A percentile compares a stretch with the other conserved stretches of the same genome.
phyloP scores from a whole-genome alignment of 37 sponge, comb jelly and placozoan genomes.

The Corticium candelabrum region DNA sequence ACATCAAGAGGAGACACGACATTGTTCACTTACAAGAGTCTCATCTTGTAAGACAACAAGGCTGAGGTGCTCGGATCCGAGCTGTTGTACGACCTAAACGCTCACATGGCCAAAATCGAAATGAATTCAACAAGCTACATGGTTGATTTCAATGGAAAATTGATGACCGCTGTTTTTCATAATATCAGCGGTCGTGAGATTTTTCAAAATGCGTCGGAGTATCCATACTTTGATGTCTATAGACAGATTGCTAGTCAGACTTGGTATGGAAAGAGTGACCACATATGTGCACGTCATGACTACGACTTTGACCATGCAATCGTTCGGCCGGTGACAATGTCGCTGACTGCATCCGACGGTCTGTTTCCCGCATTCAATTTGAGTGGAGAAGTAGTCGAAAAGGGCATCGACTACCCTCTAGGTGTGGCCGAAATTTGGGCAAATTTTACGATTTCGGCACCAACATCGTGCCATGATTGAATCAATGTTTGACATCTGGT shows the following conservation, averaged over 20 bases:
- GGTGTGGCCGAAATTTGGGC: not conserved
- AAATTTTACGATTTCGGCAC: not conserved
- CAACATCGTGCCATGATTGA: not conserved
- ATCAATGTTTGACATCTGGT: too few relatives aligned
- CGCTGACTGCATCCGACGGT: too few relatives aligned
- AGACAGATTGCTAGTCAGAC: not conserved
- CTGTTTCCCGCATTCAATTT: too few relatives aligned
- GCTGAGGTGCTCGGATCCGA: not conserved
- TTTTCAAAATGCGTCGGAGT: not conserved
- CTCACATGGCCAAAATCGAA: not conserved
- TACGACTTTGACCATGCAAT: not conserved
- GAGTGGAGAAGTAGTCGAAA: not conserved
- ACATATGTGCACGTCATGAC: constrained; percentile 1
- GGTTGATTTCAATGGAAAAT: too few relatives aligned
- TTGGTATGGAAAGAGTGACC: not conserved
- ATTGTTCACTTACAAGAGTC: not conserved
- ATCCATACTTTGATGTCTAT: not conserved
- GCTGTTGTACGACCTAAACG: not conserved
- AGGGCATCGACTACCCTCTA: not conserved
- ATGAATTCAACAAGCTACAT: constrained; percentile 3
- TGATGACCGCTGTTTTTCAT: not conserved
- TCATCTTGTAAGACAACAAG: not conserved
- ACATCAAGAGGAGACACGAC: too few relatives aligned
- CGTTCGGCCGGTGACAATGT: not conserved
- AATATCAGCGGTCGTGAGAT: too few relatives aligned